These are phyloP conservation scores for Peribatodes rhomboidaria DNA, from an alignment of 2,888 invertebrate species.

Conservation along the genomic window DNA sequence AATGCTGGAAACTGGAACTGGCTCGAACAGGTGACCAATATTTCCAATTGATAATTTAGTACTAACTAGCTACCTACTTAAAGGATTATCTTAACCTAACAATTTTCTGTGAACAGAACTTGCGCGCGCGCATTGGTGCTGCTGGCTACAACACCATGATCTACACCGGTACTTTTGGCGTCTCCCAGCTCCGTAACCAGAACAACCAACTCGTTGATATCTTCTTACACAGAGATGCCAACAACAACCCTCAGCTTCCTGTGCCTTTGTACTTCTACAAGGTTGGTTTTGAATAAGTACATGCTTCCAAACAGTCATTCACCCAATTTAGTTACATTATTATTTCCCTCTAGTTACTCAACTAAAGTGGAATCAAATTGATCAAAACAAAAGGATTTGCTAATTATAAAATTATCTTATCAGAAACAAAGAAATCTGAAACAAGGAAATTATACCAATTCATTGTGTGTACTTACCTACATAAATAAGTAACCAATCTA, in stretches of 20 bases:
- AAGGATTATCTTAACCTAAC: background rate
- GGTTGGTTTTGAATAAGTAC: slow-evolving; percentile 53
- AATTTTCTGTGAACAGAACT: slow-evolving; percentile 56
- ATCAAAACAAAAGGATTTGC: slow-evolving; percentile 1
- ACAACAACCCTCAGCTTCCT: slow-evolving; percentile 70
- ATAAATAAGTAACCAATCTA: background rate
- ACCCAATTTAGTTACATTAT: too few relatives aligned
- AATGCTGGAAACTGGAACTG: slow-evolving; percentile 87
- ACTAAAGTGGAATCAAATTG: background rate
- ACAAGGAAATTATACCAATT: too few relatives aligned
- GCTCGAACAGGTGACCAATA: slow-evolving; percentile 72
- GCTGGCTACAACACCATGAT: slow-evolving; percentile 74
- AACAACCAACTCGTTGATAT: slow-evolving; percentile 73
- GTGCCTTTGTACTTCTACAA: slow-evolving; percentile 78
- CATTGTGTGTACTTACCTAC: background rate
- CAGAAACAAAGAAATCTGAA: background rate
- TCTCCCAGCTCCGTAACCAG: slow-evolving; percentile 84
- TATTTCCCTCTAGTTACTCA: too few relatives aligned
- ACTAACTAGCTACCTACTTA: background rate
- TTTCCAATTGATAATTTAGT: too few relatives aligned
- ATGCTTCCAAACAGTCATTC: background rate
- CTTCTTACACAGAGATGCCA: slow-evolving; percentile 68
- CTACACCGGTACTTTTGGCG: slow-evolving; percentile 88
- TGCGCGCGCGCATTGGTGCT: slow-evolving; percentile 70
- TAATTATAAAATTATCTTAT: background rate